Evolutionary conservation across 1,140 invertebrate species (phyloP).

Genomic region (Daktulosphaira vitifoliae): DNA sequence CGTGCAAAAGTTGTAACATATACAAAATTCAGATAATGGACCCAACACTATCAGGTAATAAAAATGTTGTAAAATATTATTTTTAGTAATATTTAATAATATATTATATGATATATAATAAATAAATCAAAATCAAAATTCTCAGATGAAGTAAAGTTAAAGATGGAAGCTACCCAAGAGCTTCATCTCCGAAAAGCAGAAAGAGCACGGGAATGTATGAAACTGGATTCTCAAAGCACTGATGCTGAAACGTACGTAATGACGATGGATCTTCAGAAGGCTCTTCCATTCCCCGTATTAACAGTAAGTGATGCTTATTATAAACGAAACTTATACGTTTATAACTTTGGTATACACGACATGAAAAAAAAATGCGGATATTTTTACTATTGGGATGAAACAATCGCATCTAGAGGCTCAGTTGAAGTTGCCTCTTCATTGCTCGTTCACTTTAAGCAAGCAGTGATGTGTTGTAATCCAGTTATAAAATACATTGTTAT

Average conservation of each 20-base stretch:
- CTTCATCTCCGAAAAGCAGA: slow-evolving; percentile 37
- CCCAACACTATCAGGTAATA: no score
- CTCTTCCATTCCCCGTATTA: slow-evolving; percentile 38
- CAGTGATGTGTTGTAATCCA: no score
- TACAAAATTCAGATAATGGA: slow-evolving; percentile 29
- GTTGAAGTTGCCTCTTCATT: slow-evolving; percentile 36
- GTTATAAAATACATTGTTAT: no score
- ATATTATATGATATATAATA: no score
- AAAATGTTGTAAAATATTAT: no score
- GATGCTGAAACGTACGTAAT: slow-evolving; percentile 35
- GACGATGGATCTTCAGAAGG: slow-evolving; percentile 39
- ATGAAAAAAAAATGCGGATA: slow-evolving; percentile 34
- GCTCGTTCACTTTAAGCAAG: slow-evolving; percentile 27
- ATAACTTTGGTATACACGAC: slow-evolving; percentile 37
- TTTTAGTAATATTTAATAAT: no score
- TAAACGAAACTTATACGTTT: slow-evolving; percentile 39
- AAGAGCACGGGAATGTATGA: slow-evolving; percentile 33
- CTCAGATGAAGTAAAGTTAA: slow-evolving; percentile 33
- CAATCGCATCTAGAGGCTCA: slow-evolving; percentile 34
- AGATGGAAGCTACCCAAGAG: slow-evolving; percentile 36
- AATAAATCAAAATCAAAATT: no score
- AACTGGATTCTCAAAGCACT: slow-evolving; percentile 32
- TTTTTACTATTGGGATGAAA: slow-evolving; percentile 37
- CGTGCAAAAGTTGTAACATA: slow-evolving; percentile 38
- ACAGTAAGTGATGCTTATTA: slow-evolving; percentile 38